Conservation (phyloP, 2,888 invertebrate species). For the Palloptera scutellata region DNA sequence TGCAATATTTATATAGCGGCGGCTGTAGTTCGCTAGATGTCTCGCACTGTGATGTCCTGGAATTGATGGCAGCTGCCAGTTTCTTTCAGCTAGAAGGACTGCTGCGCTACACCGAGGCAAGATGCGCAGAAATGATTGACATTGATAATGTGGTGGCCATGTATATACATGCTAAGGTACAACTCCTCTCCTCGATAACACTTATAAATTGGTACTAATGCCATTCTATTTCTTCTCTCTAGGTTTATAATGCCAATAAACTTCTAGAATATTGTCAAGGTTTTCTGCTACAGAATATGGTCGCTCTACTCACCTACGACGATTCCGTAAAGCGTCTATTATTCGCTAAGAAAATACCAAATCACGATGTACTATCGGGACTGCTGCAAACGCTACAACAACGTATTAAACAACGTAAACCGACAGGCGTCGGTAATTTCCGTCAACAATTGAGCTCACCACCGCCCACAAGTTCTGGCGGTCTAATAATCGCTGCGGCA, state of each 20-base stretch:
- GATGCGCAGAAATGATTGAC: slow-evolving; percentile 84
- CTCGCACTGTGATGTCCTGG: slow-evolving; percentile 81
- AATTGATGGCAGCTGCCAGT: slow-evolving; percentile 89
- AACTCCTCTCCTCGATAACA: not conserved
- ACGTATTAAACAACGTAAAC: slow-evolving; percentile 75
- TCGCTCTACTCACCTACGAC: slow-evolving; percentile 89
- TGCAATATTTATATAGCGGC: slow-evolving; percentile 92
- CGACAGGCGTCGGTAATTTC: slow-evolving; percentile 49
- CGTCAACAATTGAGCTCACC: slow-evolving; percentile 54
- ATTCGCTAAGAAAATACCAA: slow-evolving; percentile 88
- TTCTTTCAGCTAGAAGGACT: slow-evolving; percentile 90
- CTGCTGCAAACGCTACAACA: slow-evolving; percentile 81
- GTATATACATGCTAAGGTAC: slow-evolving; percentile 91
- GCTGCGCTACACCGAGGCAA: slow-evolving; percentile 83
- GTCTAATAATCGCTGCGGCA: slow-evolving; percentile 2
- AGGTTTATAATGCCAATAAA: slow-evolving; percentile 89
- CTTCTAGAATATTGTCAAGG: slow-evolving; percentile 90
- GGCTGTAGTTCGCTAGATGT: slow-evolving; percentile 82
- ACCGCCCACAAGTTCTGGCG: slow-evolving; percentile 26
- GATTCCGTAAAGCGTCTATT: slow-evolving; percentile 87
- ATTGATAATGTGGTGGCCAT: slow-evolving; percentile 90
- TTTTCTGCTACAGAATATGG: slow-evolving; percentile 90
- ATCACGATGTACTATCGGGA: slow-evolving; percentile 87
- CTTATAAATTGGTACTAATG: not conserved
- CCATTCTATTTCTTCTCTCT: slow-evolving; percentile 36